phyloP scores from a whole-genome alignment of 1,140 invertebrate species.

The Eubasilissa regina region DNA sequence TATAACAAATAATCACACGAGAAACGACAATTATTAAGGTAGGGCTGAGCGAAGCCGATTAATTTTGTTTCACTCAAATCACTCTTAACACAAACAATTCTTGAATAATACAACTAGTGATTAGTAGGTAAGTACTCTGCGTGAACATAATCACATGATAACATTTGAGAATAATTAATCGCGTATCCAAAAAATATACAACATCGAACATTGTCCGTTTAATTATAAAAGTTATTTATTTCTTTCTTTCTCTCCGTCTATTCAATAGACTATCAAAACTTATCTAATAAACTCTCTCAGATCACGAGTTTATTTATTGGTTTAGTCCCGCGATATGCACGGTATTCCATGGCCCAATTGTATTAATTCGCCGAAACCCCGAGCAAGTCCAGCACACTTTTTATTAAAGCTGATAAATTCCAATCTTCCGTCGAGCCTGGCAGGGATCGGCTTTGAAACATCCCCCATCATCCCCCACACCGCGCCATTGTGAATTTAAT shows the following conservation, averaged over 20 bases:
- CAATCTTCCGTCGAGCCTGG: conserved; percentile 1
- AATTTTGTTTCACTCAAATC: no score
- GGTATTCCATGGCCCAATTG: no score
- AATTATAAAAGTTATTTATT: conserved; percentile 18
- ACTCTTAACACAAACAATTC: no score
- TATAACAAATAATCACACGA: no score
- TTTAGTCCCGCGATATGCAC: no score
- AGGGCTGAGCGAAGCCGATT: no score
- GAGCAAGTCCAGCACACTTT: conserved; percentile 6
- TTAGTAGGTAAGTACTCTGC: no score
- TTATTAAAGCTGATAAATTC: conserved; percentile 39
- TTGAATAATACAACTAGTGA: no score
- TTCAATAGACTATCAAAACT: conserved; percentile 17
- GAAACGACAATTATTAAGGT: no score
- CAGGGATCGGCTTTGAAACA: neutral
- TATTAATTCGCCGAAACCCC: neutral
- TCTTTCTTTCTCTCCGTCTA: conserved; percentile 3
- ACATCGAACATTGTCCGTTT: neutral
- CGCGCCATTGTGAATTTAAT: conserved; percentile 36
- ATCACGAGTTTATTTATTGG: neutral
- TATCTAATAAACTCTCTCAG: conserved; percentile 10
- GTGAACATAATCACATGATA: no score
- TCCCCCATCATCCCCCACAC: conserved; percentile 5
- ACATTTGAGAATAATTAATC: no score
- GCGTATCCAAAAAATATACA: no score